Percentiles rank a stretch among this genome's conserved stretches.
These are phyloP conservation scores for Balaenoptera acutorostrata DNA, from an alignment of 2,113 vertebrate species.

Conservation along the genomic window DNA sequence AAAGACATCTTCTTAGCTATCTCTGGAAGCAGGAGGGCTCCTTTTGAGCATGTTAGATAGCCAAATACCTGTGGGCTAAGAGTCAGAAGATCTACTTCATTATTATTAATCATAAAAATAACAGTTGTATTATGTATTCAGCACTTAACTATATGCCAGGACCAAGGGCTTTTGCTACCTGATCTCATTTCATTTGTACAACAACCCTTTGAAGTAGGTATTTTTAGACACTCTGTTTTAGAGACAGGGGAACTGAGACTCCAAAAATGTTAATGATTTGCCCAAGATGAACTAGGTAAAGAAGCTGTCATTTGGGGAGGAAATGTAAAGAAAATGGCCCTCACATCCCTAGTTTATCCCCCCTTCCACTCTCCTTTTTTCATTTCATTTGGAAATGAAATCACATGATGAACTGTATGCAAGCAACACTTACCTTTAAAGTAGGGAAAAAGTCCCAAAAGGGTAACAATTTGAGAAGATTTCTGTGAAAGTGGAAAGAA, in stretches of 20 bases:
- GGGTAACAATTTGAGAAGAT: background rate
- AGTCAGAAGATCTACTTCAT: background rate
- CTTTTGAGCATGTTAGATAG: too few relatives aligned
- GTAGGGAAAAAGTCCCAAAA: background rate
- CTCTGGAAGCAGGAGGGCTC: background rate
- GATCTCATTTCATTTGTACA: background rate
- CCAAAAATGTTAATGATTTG: accelerated
- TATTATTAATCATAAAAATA: background rate
- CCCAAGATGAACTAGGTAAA: background rate
- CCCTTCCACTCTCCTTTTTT: background rate
- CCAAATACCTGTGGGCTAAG: background rate
- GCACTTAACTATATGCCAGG: background rate
- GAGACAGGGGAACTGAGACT: background rate
- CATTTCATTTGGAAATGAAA: background rate
- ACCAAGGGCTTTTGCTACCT: background rate
- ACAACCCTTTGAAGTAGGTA: background rate
- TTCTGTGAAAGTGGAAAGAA: background rate
- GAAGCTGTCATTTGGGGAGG: background rate
- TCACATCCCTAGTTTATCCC: background rate
- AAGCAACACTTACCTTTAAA: background rate
- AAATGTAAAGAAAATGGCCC: background rate
- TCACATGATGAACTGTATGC: background rate
- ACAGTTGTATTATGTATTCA: background rate
- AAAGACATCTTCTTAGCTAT: background rate
- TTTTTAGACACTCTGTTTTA: background rate